These are phyloP conservation scores for Julus scandinavius DNA, from an alignment of 2,888 invertebrate genomes.

Conservation along the genomic window DNA sequence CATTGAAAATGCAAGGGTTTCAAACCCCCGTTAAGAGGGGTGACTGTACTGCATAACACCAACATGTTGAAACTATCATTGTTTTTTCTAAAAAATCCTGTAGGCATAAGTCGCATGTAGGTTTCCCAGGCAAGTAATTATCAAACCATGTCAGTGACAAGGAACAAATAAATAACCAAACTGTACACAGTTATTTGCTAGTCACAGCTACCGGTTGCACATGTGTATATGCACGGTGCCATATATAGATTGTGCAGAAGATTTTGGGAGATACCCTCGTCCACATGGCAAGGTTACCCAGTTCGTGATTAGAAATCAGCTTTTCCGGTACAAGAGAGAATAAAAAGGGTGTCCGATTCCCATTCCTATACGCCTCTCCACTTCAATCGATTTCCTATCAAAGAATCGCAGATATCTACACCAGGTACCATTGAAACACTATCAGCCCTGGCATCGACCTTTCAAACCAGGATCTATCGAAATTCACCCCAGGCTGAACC, in stretches of 20 bases:
- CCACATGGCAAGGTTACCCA: conserved; percentile 21
- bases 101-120: too few species aligned
- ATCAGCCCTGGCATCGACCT: conserved; percentile 38
- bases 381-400: conserved; percentile 45
- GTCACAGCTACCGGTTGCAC: background rate
- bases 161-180: too few species aligned
- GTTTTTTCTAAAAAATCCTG: too few species aligned
- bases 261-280: background rate
- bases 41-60: too few species aligned
- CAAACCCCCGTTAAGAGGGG: too few species aligned
- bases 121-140: too few species aligned
- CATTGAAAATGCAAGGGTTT: too few species aligned
- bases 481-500: conserved; percentile 8
- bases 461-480: conserved; percentile 46
- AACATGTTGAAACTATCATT: too few species aligned
- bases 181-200: background rate
- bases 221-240: background rate
- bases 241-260: background rate
- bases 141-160: too few species aligned
- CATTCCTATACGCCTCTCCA: conserved; percentile 21
- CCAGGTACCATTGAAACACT: conserved; percentile 45
- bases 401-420: conserved; percentile 38
- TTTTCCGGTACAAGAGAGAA: conserved; percentile 19
- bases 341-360: conserved; percentile 24
- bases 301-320: conserved; percentile 43